A percentile compares a stretch with the other conserved stretches of the same genome.
Evolutionary conservation across 2,113 vertebrate genomes (phyloP).

Genomic region (Podocnemis expansa): DNA sequence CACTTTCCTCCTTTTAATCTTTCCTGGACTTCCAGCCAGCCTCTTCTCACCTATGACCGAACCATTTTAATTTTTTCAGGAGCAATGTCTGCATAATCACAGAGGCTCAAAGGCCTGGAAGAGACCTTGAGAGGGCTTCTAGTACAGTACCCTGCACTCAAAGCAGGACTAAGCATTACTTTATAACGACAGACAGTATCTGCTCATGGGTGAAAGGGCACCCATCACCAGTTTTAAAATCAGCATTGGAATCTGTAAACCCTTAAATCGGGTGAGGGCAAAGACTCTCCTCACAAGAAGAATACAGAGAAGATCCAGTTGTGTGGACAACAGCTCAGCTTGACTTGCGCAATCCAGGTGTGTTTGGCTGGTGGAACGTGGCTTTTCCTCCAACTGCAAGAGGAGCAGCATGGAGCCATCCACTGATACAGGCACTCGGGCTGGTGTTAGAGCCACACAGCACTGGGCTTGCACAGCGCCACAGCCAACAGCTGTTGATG

Average conservation of each 20-base stretch:
- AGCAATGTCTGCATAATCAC: neutral
- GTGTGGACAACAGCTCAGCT: neutral
- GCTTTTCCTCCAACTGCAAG: neutral
- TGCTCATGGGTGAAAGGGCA: neutral
- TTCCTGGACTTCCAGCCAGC: conserved; percentile 24
- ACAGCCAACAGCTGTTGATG: neutral
- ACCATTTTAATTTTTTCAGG: conserved; percentile 24
- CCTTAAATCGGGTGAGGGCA: neutral
- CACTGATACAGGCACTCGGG: neutral
- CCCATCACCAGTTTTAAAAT: neutral
- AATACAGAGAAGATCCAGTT: neutral
- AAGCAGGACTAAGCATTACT: too few species aligned
- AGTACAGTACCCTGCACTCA: too few species aligned
- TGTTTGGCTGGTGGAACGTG: neutral
- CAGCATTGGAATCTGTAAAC: fast-evolving
- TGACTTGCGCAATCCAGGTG: neutral
- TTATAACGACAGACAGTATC: neutral
- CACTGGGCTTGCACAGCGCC: neutral
- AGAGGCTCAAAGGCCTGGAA: too few species aligned
- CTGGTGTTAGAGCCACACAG: fast-evolving
- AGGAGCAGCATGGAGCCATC: neutral
- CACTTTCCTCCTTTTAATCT: conserved; percentile 31
- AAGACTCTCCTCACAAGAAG: neutral
- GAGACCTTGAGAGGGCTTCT: too few species aligned
- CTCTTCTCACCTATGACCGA: neutral